These are phyloP conservation scores for Enteromius paludinosus DNA, from an alignment of 2,797 vertebrate genomes.

Conservation along the genomic window DNA sequence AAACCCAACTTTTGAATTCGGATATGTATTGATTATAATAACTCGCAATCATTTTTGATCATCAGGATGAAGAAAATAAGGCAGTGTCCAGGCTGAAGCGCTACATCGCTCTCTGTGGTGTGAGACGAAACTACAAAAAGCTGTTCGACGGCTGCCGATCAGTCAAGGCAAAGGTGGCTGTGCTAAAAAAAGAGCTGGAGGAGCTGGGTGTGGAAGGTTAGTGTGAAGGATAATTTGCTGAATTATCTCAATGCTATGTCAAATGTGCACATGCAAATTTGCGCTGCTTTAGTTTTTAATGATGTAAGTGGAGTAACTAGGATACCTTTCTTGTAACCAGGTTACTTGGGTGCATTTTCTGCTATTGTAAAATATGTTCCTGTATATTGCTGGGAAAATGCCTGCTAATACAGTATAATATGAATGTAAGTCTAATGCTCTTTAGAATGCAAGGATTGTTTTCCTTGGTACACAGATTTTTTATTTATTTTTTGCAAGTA, in stretches of 20 bases:
- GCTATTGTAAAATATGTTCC: neutral
- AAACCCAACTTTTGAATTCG: neutral
- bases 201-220: conserved; percentile 82
- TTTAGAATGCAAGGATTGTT: neutral
- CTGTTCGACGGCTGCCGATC: conserved; percentile 78
- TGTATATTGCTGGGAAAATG: neutral
- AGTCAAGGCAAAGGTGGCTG: conserved; percentile 72
- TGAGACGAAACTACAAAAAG: conserved; percentile 84
- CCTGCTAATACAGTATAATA: neutral
- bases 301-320: neutral
- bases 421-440: neutral
- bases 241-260: neutral
- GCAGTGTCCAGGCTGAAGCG: conserved; percentile 81
- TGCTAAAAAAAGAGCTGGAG: conserved; percentile 83
- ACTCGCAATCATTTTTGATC: neutral
- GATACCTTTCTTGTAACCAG: neutral
- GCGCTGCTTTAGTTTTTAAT: neutral
- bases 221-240: conserved; percentile 22
- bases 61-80: conserved; percentile 72
- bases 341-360: neutral
- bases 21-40: neutral
- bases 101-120: conserved; percentile 85
- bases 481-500: too few relatives aligned
- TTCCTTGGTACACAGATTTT: neutral
- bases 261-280: neutral